phyloP scores from a whole-genome alignment of 2,797 vertebrate genomes.

The Aulostomus chinensis region DNA sequence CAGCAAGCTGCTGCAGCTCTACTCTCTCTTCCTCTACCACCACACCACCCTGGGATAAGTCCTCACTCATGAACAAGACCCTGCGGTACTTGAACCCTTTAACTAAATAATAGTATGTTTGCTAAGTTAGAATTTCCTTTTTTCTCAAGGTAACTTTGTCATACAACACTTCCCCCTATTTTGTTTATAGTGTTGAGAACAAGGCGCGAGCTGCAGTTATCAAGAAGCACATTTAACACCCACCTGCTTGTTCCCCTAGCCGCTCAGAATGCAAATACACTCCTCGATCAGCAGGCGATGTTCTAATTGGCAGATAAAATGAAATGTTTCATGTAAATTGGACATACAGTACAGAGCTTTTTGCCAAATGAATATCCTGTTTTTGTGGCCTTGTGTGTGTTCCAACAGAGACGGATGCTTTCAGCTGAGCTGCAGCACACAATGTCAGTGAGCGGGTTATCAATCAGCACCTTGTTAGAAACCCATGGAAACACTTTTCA shows the following conservation, averaged over 20 bases:
- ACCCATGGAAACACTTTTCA: conserved; percentile 39
- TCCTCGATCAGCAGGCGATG: background rate
- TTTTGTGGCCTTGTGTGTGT: conserved; percentile 5
- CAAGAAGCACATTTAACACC: background rate
- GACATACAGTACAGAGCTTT: background rate
- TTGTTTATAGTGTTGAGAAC: too few species aligned
- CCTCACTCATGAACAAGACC: too few species aligned
- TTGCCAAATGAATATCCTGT: conserved; percentile 12
- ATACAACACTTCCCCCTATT: too few species aligned
- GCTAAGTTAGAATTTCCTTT: too few species aligned
- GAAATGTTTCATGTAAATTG: background rate
- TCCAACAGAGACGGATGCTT: conserved; percentile 8
- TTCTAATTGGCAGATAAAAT: background rate
- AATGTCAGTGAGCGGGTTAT: conserved; percentile 19
- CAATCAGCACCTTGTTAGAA: conserved; percentile 48
- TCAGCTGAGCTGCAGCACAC: conserved; percentile 22
- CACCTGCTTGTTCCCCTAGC: background rate
- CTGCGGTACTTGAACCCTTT: too few species aligned
- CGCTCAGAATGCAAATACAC: background rate
- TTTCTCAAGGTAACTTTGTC: too few species aligned
- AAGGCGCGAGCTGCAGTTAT: too few species aligned
- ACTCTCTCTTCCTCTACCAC: too few species aligned
- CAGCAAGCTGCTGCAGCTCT: too few species aligned
- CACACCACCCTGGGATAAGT: too few species aligned
- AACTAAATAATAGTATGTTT: too few species aligned